These are phyloP conservation scores for Oceanodroma tethys DNA, from an alignment of 2,113 vertebrate genomes.

Conservation along the genomic window DNA sequence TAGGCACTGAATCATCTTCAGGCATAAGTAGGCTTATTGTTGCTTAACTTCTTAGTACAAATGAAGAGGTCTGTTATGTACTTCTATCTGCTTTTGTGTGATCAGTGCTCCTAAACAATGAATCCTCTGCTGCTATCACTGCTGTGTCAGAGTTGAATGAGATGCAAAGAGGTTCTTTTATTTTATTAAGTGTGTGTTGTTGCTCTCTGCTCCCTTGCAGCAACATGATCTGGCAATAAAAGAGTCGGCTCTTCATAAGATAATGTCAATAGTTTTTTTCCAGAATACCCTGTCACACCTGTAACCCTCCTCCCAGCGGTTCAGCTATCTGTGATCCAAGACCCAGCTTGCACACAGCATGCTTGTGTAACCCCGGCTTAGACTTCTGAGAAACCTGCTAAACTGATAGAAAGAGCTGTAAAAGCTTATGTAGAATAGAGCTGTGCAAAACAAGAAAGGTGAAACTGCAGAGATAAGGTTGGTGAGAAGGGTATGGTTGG, in stretches of 20 bases:
- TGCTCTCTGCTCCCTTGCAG: not conserved
- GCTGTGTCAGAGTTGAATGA: constrained; percentile 20
- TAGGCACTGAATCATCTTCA: constrained; percentile 17
- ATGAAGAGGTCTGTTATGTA: not conserved
- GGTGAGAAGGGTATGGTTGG: not conserved
- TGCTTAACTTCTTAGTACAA: constrained; percentile 23
- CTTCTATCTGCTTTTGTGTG: not conserved
- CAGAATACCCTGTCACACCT: not conserved
- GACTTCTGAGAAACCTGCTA: not conserved
- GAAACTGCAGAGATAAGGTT: not conserved
- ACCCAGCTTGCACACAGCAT: not conserved
- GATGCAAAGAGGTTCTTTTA: constrained; percentile 23
- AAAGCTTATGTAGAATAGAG: not conserved
- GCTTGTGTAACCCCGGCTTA: not conserved
- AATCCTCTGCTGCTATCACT: not conserved
- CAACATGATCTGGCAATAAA: not conserved
- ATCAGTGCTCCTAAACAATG: not conserved
- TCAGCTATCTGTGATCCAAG: not conserved
- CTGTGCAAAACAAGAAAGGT: not conserved
- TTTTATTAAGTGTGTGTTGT: not conserved
- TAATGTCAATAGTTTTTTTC: not conserved
- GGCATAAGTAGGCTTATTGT: constrained; percentile 29
- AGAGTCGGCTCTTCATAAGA: not conserved
- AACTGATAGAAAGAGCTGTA: not conserved
- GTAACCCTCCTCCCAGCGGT: not conserved